These are phyloP conservation scores for Gymnoscopelus braueri DNA, from an alignment of 2,797 vertebrate genomes.

Conservation along the genomic window DNA sequence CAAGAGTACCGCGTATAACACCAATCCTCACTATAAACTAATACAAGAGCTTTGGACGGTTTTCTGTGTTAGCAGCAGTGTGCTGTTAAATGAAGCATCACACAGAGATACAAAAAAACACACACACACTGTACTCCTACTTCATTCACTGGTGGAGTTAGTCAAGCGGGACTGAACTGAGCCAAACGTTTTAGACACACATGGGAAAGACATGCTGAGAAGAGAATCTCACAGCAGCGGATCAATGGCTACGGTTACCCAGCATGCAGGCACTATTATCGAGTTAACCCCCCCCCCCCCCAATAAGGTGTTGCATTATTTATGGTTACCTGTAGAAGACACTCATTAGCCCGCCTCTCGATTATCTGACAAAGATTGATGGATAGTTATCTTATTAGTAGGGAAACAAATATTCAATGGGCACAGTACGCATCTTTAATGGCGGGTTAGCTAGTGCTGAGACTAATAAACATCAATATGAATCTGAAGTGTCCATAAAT, in stretches of 20 bases:
- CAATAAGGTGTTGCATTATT: conserved; percentile 69
- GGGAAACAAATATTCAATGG: conserved; percentile 63
- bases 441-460: conserved; percentile 70
- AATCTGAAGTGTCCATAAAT: conserved; percentile 54
- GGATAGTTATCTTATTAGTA: conserved; percentile 70
- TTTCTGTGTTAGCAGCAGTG: neutral
- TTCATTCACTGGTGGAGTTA: neutral
- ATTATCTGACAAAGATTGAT: conserved; percentile 67
- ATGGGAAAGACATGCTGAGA: conserved; percentile 27
- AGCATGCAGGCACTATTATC: conserved; percentile 45
- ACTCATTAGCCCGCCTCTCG: conserved; percentile 71
- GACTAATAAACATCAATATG: conserved; percentile 73
- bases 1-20: too few species aligned
- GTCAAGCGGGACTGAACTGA: neutral
- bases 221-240: conserved; percentile 19
- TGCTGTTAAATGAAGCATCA: conserved; percentile 1
- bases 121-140: neutral
- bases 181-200: conserved; percentile 24
- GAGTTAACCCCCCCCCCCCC: conserved; percentile 42
- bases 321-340: conserved; percentile 60
- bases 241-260: conserved; percentile 52
- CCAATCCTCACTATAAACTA: neutral
- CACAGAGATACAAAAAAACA: neutral
- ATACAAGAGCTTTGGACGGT: too few species aligned
- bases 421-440: conserved; percentile 68